A percentile compares a stretch with the other conserved stretches of the same genome.
These are phyloP conservation scores for Paramormyrops hopkinsi DNA, from an alignment of 2,797 vertebrate species.

Conservation along the genomic window DNA sequence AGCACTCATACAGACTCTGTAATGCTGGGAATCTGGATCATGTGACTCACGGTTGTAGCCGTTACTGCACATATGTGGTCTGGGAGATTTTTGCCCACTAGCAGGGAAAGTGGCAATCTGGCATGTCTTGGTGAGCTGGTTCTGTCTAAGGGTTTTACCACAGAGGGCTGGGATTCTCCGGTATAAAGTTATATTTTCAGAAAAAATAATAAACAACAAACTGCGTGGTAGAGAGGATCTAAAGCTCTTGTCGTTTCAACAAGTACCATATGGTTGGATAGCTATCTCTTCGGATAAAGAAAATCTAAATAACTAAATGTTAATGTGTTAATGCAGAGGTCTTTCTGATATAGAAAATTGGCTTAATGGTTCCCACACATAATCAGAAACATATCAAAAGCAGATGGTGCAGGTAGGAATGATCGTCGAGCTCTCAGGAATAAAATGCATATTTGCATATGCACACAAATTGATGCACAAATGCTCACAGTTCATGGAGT, in stretches of 20 bases:
- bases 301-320: neutral
- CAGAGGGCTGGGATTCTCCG: neutral
- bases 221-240: neutral
- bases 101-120: neutral
- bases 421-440: neutral
- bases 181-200: neutral
- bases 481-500: neutral
- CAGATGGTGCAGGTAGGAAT: neutral
- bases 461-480: neutral
- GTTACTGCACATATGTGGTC: neutral
- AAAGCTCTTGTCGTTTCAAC: neutral
- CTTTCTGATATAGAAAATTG: neutral
- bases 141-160: neutral
- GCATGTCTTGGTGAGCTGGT: neutral
- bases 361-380: neutral
- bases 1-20: neutral
- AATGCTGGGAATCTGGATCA: neutral
- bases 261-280: neutral
- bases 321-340: constrained; percentile 10
- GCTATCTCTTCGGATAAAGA: neutral
- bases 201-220: neutral
- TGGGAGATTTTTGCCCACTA: neutral
- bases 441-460: constrained; percentile 6
- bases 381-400: constrained; percentile 1
- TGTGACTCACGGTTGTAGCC: neutral